phyloP scores from a whole-genome alignment of 30 jellyfish, hydroid and myxozoan genomes.

The Sanderia malayensis region DNA sequence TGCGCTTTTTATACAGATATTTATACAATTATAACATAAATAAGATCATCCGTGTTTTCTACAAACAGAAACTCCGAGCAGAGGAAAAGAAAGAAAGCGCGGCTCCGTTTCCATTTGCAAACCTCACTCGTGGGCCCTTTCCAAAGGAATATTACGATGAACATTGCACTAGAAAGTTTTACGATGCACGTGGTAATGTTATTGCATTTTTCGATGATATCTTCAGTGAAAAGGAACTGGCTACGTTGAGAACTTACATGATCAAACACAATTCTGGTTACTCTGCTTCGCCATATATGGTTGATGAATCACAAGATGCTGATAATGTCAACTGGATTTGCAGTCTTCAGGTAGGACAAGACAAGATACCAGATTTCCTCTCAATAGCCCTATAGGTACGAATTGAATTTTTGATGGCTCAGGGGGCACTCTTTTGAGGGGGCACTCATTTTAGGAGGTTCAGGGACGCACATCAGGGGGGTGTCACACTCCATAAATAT shows the following conservation, averaged over 20 bases:
- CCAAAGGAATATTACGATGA: background rate
- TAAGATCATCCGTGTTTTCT: too few species aligned
- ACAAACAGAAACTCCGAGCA: background rate
- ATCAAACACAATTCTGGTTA: conserved; percentile 46
- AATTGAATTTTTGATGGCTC: background rate
- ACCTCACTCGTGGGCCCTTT: background rate
- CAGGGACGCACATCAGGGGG: too few species aligned
- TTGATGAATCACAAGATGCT: conserved; percentile 46
- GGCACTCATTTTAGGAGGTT: too few species aligned
- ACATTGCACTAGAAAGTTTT: background rate
- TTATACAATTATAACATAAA: too few species aligned
- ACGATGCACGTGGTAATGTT: background rate
- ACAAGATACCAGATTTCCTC: too few species aligned
- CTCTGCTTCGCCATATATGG: conserved; percentile 45
- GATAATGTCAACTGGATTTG: conserved; percentile 73
- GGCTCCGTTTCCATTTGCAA: background rate
- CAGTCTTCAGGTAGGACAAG: too few species aligned
- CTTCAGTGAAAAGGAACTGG: conserved; percentile 50
- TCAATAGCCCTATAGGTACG: too few species aligned
- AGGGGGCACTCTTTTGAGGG: too few species aligned
- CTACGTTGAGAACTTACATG: conserved; percentile 51
- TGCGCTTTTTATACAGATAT: too few species aligned
- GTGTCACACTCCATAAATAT: too few species aligned
- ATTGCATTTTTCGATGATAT: conserved; percentile 65
- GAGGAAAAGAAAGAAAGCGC: background rate